A percentile compares a stretch with the other conserved stretches of the same genome.
Conservation (phyloP, 2,888 invertebrate species). For the Patella ulyssiponensis region DNA sequence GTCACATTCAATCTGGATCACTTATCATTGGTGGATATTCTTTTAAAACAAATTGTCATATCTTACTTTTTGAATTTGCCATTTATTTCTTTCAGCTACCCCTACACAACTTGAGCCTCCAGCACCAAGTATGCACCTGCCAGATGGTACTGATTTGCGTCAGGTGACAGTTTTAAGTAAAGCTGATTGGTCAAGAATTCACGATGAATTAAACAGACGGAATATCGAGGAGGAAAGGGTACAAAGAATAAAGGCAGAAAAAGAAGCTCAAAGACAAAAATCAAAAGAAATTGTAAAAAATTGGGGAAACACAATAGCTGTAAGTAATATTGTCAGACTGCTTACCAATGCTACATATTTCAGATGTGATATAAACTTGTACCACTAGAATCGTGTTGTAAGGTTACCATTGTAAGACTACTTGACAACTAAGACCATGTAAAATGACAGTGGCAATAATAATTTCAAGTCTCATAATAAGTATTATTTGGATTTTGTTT, state of each 20-base stretch:
- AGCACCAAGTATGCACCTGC: slow-evolving; percentile 35
- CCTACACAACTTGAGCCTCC: not conserved
- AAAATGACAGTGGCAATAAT: too few species aligned
- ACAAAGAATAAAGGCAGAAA: slow-evolving; percentile 58
- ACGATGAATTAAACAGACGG: slow-evolving; percentile 65
- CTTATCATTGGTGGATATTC: too few species aligned
- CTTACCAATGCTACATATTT: not conserved
- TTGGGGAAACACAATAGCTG: slow-evolving; percentile 72
- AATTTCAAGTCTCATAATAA: too few species aligned
- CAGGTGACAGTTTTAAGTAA: slow-evolving; percentile 68
- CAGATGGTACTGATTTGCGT: slow-evolving; percentile 58
- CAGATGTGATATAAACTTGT: not conserved
- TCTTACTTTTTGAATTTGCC: not conserved
- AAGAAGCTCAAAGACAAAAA: slow-evolving; percentile 61
- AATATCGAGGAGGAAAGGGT: slow-evolving; percentile 66
- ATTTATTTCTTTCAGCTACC: not conserved
- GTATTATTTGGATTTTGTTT: too few species aligned
- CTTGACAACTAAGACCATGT: not conserved
- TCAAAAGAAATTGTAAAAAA: slow-evolving; percentile 69
- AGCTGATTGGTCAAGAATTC: slow-evolving; percentile 69
- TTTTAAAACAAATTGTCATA: not conserved
- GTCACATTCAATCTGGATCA: too few species aligned
- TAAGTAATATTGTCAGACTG: slow-evolving; percentile 44
- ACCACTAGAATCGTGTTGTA: not conserved
- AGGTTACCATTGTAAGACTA: not conserved